phyloP scores from a whole-genome alignment of 2,888 invertebrate species.

The Mellilla xanthometata region DNA sequence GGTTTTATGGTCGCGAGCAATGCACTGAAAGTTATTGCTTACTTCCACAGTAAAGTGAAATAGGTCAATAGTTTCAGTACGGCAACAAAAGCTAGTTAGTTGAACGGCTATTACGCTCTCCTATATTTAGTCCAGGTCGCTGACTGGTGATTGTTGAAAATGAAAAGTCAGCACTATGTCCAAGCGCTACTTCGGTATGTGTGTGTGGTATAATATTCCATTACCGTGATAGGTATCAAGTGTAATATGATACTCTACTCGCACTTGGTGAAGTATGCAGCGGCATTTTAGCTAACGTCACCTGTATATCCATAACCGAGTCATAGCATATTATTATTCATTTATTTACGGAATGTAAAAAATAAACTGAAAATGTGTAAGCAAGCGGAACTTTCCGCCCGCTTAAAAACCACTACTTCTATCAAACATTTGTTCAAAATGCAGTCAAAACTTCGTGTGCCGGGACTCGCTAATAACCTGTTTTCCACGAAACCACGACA shows the following conservation, averaged over 20 bases:
- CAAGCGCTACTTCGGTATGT: conserved; percentile 4
- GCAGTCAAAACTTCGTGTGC: neutral
- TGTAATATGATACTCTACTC: conserved; percentile 12
- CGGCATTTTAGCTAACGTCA: conserved; percentile 3
- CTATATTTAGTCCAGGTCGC: conserved; percentile 64
- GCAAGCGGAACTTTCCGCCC: no score
- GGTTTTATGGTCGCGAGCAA: conserved; percentile 68
- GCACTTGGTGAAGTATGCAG: neutral
- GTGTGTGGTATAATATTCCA: conserved; percentile 6
- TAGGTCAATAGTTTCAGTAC: conserved; percentile 82
- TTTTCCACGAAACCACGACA: conserved; percentile 8
- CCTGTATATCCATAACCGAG: no score
- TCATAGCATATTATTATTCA: no score
- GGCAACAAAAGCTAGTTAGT: conserved; percentile 78
- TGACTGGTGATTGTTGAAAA: conserved; percentile 37
- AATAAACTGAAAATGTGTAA: no score
- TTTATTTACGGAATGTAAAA: no score
- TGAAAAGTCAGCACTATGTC: conserved; percentile 14
- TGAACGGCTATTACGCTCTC: conserved; percentile 60
- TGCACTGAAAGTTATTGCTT: conserved; percentile 80
- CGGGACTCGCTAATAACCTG: neutral
- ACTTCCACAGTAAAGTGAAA: conserved; percentile 77
- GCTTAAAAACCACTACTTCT: no score
- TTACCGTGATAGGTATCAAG: conserved; percentile 5
- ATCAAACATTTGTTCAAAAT: neutral